Conservation (phyloP, 2,113 vertebrate species). For the Nannospalax galili region DNA sequence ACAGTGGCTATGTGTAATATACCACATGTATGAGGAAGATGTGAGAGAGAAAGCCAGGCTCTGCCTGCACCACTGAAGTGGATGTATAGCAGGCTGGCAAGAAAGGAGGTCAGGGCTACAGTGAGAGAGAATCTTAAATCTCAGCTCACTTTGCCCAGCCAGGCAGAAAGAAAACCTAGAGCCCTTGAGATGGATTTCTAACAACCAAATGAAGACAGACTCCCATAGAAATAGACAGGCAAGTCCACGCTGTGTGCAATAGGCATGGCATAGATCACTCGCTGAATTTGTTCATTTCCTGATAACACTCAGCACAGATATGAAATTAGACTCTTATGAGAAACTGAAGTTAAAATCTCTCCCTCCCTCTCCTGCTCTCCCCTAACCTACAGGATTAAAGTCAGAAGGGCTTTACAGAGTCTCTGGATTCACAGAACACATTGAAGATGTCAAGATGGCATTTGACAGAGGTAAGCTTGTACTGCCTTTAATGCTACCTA, state of each 20-base stretch:
- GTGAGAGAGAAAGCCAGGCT: neutral
- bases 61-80: neutral
- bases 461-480: conserved; percentile 94
- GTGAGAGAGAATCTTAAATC: neutral
- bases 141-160: neutral
- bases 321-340: neutral
- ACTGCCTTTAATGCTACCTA: neutral
- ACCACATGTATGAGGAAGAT: neutral
- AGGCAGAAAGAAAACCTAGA: neutral
- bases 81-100: neutral
- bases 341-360: neutral
- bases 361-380: conserved; percentile 30
- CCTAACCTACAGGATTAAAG: conserved; percentile 90
- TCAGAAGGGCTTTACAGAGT: conserved; percentile 98
- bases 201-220: neutral
- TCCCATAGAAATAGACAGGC: neutral
- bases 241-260: neutral
- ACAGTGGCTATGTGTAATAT: accelerated
- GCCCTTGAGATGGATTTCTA: neutral
- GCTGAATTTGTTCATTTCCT: neutral
- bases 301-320: neutral
- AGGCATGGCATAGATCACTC: neutral
- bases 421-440: conserved; percentile 97
- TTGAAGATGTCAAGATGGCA: conserved; percentile 96
- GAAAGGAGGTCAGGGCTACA: neutral